These are phyloP conservation scores for Buceros bicornis DNA, from an alignment of 2,797 vertebrate genomes.

Conservation along the genomic window DNA sequence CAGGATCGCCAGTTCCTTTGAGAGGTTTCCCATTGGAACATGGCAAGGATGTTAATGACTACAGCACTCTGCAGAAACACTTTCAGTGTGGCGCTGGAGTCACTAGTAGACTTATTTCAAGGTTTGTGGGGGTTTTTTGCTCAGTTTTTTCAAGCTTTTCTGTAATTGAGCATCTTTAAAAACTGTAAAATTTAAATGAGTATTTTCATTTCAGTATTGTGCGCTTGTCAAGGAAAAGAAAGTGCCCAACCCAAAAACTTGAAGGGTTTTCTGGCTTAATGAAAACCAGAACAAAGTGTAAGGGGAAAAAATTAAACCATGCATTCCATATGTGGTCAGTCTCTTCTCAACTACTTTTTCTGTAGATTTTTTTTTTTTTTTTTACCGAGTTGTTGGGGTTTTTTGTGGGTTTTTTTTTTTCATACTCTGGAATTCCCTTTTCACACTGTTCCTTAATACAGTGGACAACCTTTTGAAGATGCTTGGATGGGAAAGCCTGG, in stretches of 20 bases:
- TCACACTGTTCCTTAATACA: not conserved
- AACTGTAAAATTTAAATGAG: not conserved
- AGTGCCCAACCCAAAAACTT: not conserved
- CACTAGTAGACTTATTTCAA: not conserved
- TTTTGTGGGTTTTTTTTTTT: not conserved
- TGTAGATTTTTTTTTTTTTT: not conserved
- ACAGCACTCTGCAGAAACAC: not conserved
- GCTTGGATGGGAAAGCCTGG: not conserved
- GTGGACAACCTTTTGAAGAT: not conserved
- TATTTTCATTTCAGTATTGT: not conserved
- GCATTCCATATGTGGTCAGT: not conserved
- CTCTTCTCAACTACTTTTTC: not conserved
- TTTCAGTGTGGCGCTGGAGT: not conserved
- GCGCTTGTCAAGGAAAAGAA: not conserved
- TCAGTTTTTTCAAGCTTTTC: not conserved
- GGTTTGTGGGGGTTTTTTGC: not conserved
- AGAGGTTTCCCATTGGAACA: not conserved
- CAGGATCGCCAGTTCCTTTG: not conserved
- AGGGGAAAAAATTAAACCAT: not conserved
- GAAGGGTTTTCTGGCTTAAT: not conserved
- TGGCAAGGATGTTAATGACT: not conserved
- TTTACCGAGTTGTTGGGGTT: no score
- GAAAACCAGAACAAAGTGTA: not conserved
- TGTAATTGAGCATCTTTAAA: not conserved
- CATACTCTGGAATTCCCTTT: not conserved